Conservation (phyloP, 2,888 invertebrate genomes). For the Nymphalis urticae region DNA sequence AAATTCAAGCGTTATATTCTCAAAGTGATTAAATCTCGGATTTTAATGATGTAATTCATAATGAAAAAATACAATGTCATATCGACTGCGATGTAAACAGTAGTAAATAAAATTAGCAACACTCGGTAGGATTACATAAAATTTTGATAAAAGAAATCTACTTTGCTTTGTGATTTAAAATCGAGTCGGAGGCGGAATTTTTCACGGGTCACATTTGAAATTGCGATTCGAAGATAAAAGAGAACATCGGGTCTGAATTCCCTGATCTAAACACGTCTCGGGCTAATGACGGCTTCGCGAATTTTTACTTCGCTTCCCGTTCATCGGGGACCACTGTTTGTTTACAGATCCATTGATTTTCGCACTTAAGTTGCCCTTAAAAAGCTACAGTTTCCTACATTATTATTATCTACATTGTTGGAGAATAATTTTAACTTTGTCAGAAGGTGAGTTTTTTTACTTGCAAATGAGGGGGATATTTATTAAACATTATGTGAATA, state of each 20-base stretch:
- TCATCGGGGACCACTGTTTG: slow-evolving; percentile 24
- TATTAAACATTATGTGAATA: too few species aligned
- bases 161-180: slow-evolving; percentile 47
- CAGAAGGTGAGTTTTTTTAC: neutral
- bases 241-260: slow-evolving; percentile 39
- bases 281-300: slow-evolving; percentile 74
- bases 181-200: slow-evolving; percentile 48
- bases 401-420: neutral
- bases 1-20: neutral
- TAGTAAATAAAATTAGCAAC: slow-evolving; percentile 27
- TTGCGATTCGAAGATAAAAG: slow-evolving; percentile 42
- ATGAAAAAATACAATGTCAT: neutral
- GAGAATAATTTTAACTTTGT: neutral
- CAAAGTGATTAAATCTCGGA: too few species aligned
- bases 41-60: too few species aligned
- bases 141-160: slow-evolving; percentile 9
- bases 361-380: slow-evolving; percentile 14
- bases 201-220: slow-evolving; percentile 43
- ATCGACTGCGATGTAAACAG: slow-evolving; percentile 14
- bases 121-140: neutral
- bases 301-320: slow-evolving; percentile 62
- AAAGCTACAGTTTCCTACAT: neutral
- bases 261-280: slow-evolving; percentile 77
- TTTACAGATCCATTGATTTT: slow-evolving; percentile 25
- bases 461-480: too few species aligned